These are phyloP conservation scores for Orthonevra nobilis DNA, from an alignment of 2,888 invertebrate species.

Conservation along the genomic window DNA sequence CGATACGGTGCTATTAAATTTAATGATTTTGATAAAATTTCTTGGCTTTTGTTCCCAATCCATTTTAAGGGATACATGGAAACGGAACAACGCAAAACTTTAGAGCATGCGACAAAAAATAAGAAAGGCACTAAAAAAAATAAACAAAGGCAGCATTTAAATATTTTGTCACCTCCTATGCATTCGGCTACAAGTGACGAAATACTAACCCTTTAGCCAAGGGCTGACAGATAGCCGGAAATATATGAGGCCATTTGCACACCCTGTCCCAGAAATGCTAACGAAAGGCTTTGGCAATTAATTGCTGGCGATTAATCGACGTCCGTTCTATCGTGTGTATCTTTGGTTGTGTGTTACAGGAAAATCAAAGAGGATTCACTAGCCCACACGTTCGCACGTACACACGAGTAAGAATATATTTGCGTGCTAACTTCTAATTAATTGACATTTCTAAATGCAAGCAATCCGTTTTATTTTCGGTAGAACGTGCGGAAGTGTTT, in stretches of 20 bases:
- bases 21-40: slow-evolving; percentile 38
- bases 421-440: slow-evolving; percentile 63
- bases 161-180: slow-evolving; percentile 10
- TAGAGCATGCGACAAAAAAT: no score
- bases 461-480: slow-evolving; percentile 50
- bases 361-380: slow-evolving; percentile 60
- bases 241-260: slow-evolving; percentile 48
- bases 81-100: no score
- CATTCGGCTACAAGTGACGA: slow-evolving; percentile 31
- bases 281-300: slow-evolving; percentile 56
- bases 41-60: background rate
- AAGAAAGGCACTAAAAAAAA: background rate
- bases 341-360: slow-evolving; percentile 6
- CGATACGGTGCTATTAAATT: slow-evolving; percentile 24
- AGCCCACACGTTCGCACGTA: slow-evolving; percentile 39
- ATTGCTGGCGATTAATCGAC: slow-evolving; percentile 57
- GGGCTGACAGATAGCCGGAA: slow-evolving; percentile 56
- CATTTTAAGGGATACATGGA: background rate
- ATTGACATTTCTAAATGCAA: slow-evolving; percentile 57
- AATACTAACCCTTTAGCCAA: slow-evolving; percentile 49
- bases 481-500: slow-evolving; percentile 45
- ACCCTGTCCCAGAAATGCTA: slow-evolving; percentile 34
- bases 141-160: background rate
- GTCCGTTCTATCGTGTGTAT: slow-evolving; percentile 32
- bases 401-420: no score